Evolutionary conservation across 2,113 vertebrate species (phyloP).

Genomic region (Xenotilapia leptura): DNA sequence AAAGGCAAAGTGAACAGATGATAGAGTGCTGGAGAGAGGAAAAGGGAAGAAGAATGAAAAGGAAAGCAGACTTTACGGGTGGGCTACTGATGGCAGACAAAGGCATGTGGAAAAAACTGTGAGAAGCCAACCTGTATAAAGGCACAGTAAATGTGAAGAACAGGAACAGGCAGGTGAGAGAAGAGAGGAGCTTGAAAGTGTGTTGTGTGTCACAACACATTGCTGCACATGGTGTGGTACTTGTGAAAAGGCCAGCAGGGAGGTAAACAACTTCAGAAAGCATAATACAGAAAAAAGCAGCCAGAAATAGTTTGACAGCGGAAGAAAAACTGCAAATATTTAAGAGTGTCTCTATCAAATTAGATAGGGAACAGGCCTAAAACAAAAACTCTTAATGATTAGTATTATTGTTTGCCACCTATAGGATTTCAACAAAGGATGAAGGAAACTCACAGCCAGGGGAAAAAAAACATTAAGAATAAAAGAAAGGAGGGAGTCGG

Average conservation of each 20-base stretch:
- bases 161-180: slow-evolving; percentile 14
- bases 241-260: slow-evolving; percentile 13
- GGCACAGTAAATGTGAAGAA: not conserved
- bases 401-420: not conserved
- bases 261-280: slow-evolving; percentile 2
- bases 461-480: not conserved
- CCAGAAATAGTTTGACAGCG: not conserved
- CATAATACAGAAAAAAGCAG: not conserved
- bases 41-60: not conserved
- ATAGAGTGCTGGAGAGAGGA: not conserved
- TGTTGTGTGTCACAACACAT: slow-evolving; percentile 18
- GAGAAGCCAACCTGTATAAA: not conserved
- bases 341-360: not conserved
- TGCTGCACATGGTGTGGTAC: not conserved
- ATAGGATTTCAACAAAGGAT: not conserved
- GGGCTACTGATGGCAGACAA: not conserved
- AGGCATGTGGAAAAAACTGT: not conserved
- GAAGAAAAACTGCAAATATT: not conserved
- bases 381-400: not conserved
- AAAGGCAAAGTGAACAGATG: not conserved
- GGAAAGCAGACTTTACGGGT: not conserved
- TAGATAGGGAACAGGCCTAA: not conserved
- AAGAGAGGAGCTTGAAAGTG: not conserved
- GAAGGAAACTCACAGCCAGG: not conserved
- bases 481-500: slow-evolving; percentile 19